These are phyloP conservation scores for Temnothorax longispinosus DNA, from an alignment of 1,140 invertebrate species.

Conservation along the genomic window DNA sequence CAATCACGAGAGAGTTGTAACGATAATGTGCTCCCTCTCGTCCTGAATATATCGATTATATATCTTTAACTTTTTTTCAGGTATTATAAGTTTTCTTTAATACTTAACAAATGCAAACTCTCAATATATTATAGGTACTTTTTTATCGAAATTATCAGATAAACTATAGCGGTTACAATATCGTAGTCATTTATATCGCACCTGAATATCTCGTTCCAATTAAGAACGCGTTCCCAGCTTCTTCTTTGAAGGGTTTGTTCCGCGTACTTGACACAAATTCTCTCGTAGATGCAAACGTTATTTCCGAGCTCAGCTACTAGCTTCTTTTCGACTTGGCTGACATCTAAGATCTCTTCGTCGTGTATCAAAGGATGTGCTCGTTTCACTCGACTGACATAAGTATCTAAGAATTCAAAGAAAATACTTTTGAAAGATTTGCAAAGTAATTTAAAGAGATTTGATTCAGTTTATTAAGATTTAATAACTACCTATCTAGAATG, in stretches of 20 bases:
- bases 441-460: not conserved
- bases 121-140: not conserved
- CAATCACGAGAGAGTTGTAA: not conserved
- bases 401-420: slow-evolving; percentile 85
- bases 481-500: not conserved
- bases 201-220: slow-evolving; percentile 90
- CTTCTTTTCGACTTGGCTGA: slow-evolving; percentile 89
- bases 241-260: slow-evolving; percentile 82
- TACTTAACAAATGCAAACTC: not conserved
- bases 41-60: not conserved
- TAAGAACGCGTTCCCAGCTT: slow-evolving; percentile 81
- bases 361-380: slow-evolving; percentile 78
- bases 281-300: slow-evolving; percentile 90
- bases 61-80: not conserved
- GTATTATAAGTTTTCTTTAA: not conserved
- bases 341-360: slow-evolving; percentile 87
- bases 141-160: not conserved
- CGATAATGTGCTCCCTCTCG: not conserved
- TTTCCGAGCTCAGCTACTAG: slow-evolving; percentile 89
- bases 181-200: slow-evolving; percentile 75
- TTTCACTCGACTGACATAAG: slow-evolving; percentile 87
- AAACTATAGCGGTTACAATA: not conserved
- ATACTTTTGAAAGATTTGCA: not conserved
- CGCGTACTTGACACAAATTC: slow-evolving; percentile 89
- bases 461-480: not conserved